Percentiles rank a stretch among this genome's conserved stretches.
Evolutionary conservation across 2,113 vertebrate species (phyloP).

Genomic region (Microcebus griseorufus): DNA sequence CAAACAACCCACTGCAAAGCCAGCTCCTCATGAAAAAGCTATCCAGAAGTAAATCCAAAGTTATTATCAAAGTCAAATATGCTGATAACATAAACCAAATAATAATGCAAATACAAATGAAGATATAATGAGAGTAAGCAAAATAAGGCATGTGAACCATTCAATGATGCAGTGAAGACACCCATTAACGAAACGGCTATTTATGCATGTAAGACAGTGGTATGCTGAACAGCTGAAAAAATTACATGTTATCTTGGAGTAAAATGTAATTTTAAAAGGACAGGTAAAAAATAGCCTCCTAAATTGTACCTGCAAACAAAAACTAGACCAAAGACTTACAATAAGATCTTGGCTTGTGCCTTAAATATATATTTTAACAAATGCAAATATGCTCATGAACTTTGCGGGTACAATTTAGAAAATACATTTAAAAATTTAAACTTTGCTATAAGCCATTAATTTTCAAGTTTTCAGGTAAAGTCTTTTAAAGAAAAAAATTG

Average conservation of each 20-base stretch:
- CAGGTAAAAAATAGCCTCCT: slow-evolving; percentile 51
- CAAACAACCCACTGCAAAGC: slow-evolving; percentile 99
- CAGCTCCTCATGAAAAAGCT: slow-evolving; percentile 99
- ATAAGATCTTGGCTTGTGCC: slow-evolving; percentile 16
- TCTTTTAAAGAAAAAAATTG: slow-evolving; percentile 62
- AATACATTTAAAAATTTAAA: slow-evolving; percentile 53
- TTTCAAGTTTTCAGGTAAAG: slow-evolving; percentile 67
- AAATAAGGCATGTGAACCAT: slow-evolving; percentile 70
- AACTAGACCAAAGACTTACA: slow-evolving; percentile 39
- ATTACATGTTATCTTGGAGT: slow-evolving; percentile 76
- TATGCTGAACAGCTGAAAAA: slow-evolving; percentile 74
- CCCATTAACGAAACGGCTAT: slow-evolving; percentile 84
- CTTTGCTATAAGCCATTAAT: slow-evolving; percentile 48
- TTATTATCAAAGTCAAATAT: slow-evolving; percentile 69
- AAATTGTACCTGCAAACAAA: slow-evolving; percentile 76
- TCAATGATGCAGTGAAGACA: slow-evolving; percentile 75
- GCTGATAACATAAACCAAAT: slow-evolving; percentile 67
- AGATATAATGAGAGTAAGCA: slow-evolving; percentile 80
- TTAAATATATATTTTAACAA: not conserved
- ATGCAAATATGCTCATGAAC: slow-evolving; percentile 20
- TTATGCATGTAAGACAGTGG: slow-evolving; percentile 77
- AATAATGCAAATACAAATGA: slow-evolving; percentile 64
- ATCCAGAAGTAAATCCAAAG: slow-evolving; percentile 77
- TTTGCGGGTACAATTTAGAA: slow-evolving; percentile 77
- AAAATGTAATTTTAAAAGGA: slow-evolving; percentile 77